Conservation (phyloP, 53 echinoderm and acorn worm genomes). For the Temnopleurus reevesii region DNA sequence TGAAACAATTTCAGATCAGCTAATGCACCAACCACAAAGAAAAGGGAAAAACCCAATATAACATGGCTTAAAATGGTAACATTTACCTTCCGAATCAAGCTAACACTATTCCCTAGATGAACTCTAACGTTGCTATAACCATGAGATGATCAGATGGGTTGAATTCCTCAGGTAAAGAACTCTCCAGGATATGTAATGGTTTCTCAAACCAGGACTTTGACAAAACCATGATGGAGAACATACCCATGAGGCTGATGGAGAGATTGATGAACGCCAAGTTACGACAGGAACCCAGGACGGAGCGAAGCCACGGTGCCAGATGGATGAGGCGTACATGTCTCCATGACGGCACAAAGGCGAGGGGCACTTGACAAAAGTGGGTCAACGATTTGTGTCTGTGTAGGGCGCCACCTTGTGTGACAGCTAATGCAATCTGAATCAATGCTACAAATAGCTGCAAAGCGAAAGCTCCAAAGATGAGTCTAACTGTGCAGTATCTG, state of each 20-base stretch:
- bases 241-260: slow-evolving; percentile 23
- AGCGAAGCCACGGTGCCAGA: not conserved
- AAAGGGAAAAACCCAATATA: not conserved
- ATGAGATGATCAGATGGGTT: slow-evolving; percentile 87
- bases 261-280: slow-evolving; percentile 52
- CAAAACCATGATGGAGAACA: slow-evolving; percentile 37
- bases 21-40: not conserved
- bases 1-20: not conserved
- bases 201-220: slow-evolving; percentile 61
- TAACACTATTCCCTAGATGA: not conserved
- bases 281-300: slow-evolving; percentile 6
- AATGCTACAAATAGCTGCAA: slow-evolving; percentile 54
- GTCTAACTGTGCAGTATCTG: slow-evolving; percentile 42
- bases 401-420: not conserved
- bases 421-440: slow-evolving; percentile 15
- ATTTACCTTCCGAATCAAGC: not conserved
- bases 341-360: not conserved
- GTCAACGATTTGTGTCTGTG: not conserved
- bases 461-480: slow-evolving; percentile 29
- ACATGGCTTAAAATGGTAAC: not conserved
- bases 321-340: not conserved
- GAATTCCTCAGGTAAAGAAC: slow-evolving; percentile 70
- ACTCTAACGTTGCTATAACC: slow-evolving; percentile 52
- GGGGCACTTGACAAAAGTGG: slow-evolving; percentile 10
- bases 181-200: slow-evolving; percentile 52